Evolutionary conservation across 1,140 invertebrate species (phyloP), one percentile per base, ranked within the genome.

Genomic region (Eriosoma lanigerum): DNA sequence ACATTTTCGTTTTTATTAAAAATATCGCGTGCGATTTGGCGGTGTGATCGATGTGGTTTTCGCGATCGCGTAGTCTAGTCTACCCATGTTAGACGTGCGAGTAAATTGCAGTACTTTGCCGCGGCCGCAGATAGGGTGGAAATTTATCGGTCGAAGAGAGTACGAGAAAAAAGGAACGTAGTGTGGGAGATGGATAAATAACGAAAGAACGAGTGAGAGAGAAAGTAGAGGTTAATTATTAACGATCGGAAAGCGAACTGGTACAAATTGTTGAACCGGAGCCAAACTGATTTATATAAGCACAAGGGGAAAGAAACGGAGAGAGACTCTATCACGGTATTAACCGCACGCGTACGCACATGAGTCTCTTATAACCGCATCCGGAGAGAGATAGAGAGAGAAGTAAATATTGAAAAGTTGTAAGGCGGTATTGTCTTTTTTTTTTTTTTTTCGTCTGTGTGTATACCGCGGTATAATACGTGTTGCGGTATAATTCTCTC

Each of bases 181-280:
- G 66, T 3, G 54, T 26, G 44, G 44, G 9, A 19, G 64, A 66
- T n/a, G 64, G n/a, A 38, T n/a, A 44, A 66, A 66, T 44, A 19
- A n/a, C 62, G 19, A 24, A 21, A 29, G 64, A 13, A 3, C 21
- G n/a, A 5, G n/a, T 21, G 32, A 0, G 32, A 0, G 4, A 13
- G 38, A 21, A 13, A 50, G 44, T 50, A 21, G 68, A 72, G 52
- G 68, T 72, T 52, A 72, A 72, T 72, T 72, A 72, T 72, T 72
- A 32, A 72, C 68, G 48, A 72, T 72, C 48, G 68, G 24, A 52
- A 72, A 72, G 48, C 68, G 26, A 72, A 72, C 68, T 72, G 46
- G 68, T 72, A 72, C 68, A 72, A 72, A 72, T 72, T 72, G 68
- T 72, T 72, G 68, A 72, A 72, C 68, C 68, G 68, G 24, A 72